phyloP scores from a whole-genome alignment of 2,113 vertebrate genomes.

The Caranx ignobilis region DNA sequence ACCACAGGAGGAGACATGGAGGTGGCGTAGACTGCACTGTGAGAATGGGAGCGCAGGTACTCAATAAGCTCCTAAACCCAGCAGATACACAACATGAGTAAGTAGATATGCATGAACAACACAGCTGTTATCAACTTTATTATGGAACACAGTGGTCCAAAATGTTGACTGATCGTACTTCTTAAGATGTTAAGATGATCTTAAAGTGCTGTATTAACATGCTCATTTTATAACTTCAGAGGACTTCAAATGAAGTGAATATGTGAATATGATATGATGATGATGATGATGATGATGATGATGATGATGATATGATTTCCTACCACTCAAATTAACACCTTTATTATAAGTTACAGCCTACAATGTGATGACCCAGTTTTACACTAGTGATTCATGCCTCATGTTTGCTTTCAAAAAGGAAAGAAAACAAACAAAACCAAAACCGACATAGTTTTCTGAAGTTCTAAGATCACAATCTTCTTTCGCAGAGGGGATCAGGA shows the following conservation, averaged over 20 bases:
- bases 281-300: neutral
- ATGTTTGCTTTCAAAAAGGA: no score
- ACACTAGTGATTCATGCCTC: neutral
- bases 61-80: slow-evolving; percentile 88
- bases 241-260: no score
- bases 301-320: neutral
- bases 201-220: no score
- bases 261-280: neutral
- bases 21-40: slow-evolving; percentile 92
- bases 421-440: no score
- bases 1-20: slow-evolving; percentile 93
- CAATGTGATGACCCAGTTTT: neutral
- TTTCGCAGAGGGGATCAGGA: neutral
- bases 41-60: slow-evolving; percentile 92
- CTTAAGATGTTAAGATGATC: no score
- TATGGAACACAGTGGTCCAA: neutral
- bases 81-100: slow-evolving; percentile 36
- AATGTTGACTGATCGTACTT: no score
- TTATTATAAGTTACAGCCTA: neutral
- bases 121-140: neutral
- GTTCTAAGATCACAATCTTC: neutral
- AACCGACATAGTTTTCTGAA: no score
- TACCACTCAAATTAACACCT: neutral
- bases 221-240: no score
- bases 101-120: slow-evolving; percentile 2